Evolutionary conservation across 2,888 invertebrate genomes (phyloP).

Genomic region (Gymnosoma rotundatum): DNA sequence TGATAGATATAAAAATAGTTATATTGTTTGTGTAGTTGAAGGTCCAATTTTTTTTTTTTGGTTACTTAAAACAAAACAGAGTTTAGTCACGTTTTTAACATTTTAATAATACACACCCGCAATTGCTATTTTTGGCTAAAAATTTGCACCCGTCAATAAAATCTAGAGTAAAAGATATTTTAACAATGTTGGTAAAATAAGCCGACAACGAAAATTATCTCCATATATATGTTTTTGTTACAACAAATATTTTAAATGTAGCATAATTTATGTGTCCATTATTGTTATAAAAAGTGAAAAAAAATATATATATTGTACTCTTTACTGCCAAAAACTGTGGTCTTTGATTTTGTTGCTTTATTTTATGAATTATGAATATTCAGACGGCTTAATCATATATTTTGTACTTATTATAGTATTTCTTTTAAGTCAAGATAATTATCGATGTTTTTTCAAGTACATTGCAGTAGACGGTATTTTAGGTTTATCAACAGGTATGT

Average conservation of each 20-base stretch:
- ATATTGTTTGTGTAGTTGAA: slow-evolving; percentile 38
- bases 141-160: slow-evolving; percentile 71
- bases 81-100: slow-evolving; percentile 81
- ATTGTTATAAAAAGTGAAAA: neutral
- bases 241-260: neutral
- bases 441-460: neutral
- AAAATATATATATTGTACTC: too few species aligned
- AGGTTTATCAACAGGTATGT: too few species aligned
- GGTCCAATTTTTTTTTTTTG: slow-evolving; percentile 56
- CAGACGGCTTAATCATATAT: slow-evolving; percentile 48
- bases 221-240: slow-evolving; percentile 12
- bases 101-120: slow-evolving; percentile 78
- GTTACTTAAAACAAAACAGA: slow-evolving; percentile 55
- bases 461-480: too few species aligned
- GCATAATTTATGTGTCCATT: slow-evolving; percentile 24
- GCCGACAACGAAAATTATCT: slow-evolving; percentile 61
- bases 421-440: slow-evolving; percentile 28
- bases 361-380: slow-evolving; percentile 64
- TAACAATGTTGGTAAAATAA: slow-evolving; percentile 42
- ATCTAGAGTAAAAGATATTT: slow-evolving; percentile 25
- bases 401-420: slow-evolving; percentile 3
- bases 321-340: slow-evolving; percentile 1
- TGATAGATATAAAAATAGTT: slow-evolving; percentile 19
- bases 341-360: slow-evolving; percentile 2
- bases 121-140: slow-evolving; percentile 75